Evolutionary conservation across 1,140 invertebrate species (phyloP).

Genomic region (Polypedilum pembai): DNA sequence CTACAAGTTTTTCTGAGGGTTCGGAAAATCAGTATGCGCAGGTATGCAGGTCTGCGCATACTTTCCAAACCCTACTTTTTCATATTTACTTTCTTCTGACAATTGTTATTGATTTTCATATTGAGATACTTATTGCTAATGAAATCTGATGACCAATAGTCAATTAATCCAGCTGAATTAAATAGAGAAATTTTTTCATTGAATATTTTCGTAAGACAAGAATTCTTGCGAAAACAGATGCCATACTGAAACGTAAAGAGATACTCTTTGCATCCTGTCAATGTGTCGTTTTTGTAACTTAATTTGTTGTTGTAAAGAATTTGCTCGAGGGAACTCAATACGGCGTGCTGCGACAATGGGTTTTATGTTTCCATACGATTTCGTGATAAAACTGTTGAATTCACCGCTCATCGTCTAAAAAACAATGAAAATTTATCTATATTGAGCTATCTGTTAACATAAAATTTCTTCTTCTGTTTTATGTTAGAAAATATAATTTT

Average conservation of each 20-base stretch:
- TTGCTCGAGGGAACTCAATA: not conserved
- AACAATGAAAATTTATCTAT: not conserved
- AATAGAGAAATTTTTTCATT: not conserved
- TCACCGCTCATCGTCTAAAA: not conserved
- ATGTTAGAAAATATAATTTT: too few species aligned
- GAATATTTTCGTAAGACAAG: not conserved
- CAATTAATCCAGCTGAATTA: not conserved
- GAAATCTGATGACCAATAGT: conserved; percentile 1
- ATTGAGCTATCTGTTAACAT: too few species aligned
- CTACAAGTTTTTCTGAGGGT: not conserved
- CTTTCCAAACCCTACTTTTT: too few species aligned
- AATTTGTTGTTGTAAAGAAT: not conserved
- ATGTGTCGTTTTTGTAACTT: not conserved
- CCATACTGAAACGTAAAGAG: conserved; percentile 19
- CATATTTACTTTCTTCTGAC: not conserved
- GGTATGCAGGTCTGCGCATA: too few species aligned
- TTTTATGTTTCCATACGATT: not conserved
- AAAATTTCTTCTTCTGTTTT: too few species aligned
- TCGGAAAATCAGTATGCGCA: too few species aligned
- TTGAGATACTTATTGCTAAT: not conserved
- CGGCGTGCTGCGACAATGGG: not conserved
- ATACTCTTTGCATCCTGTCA: not conserved
- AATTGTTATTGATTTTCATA: not conserved
- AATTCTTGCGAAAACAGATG: conserved; percentile 20
- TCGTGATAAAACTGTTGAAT: not conserved